phyloP scores from a whole-genome alignment of 2,797 vertebrate genomes.

The Bradypodion pumilum region DNA sequence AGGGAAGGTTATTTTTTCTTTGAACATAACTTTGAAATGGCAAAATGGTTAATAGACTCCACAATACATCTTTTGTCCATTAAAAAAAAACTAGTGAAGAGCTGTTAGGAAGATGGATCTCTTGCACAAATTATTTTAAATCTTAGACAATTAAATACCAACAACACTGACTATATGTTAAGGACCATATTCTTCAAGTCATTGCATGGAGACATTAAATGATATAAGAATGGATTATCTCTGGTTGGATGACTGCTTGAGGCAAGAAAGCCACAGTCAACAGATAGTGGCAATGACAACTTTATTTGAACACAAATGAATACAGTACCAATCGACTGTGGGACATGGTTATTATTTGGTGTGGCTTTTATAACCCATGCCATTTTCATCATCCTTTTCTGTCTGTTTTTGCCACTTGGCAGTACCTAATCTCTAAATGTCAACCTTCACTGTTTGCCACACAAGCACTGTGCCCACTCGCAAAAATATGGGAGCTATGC shows the following conservation, averaged over 20 bases:
- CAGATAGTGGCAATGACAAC: not conserved
- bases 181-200: not conserved
- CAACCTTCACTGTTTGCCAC: no score
- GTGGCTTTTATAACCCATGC: no score
- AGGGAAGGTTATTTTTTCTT: slow-evolving; percentile 24
- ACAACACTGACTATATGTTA: not conserved
- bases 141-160: not conserved
- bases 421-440: no score
- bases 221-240: no score
- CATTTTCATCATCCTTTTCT: no score
- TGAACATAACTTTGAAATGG: slow-evolving; percentile 14
- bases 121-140: not conserved
- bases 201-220: not conserved
- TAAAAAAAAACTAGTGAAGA: not conserved
- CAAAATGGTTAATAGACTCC: slow-evolving; percentile 18
- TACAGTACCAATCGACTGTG: no score
- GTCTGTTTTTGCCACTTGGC: no score
- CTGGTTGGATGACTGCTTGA: not conserved
- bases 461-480: no score
- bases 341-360: no score
- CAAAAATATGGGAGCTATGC: no score
- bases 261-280: not conserved
- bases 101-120: not conserved
- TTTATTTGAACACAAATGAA: not conserved
- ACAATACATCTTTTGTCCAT: not conserved